phyloP scores from a whole-genome alignment of 2,113 vertebrate genomes.

The Halcyon malimbica region DNA sequence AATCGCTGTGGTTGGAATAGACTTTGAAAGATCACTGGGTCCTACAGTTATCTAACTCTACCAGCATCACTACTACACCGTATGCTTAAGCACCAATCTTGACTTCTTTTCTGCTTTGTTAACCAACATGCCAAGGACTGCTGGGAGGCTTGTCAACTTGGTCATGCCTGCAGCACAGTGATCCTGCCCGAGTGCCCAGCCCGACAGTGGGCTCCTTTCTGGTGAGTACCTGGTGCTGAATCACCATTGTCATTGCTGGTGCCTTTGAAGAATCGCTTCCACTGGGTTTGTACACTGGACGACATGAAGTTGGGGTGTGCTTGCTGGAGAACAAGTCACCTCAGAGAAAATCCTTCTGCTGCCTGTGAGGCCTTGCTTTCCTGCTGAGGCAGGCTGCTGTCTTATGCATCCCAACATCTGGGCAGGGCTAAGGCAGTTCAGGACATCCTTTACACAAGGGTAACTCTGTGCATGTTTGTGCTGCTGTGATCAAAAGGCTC shows the following conservation, averaged over 20 bases:
- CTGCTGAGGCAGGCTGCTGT: background rate
- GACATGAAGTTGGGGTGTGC: accelerated
- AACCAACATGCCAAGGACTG: accelerated
- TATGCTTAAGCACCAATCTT: background rate
- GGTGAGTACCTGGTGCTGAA: background rate
- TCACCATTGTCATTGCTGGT: background rate
- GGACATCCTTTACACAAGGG: background rate
- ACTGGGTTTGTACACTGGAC: background rate
- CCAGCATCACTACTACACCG: no score
- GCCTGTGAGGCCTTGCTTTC: background rate
- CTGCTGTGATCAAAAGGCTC: slow-evolving; percentile 12
- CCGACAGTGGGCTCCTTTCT: background rate
- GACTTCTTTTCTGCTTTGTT: background rate
- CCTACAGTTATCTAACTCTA: no score
- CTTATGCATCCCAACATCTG: background rate
- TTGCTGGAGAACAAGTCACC: background rate
- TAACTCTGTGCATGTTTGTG: background rate
- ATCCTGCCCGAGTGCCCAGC: accelerated
- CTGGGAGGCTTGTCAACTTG: background rate
- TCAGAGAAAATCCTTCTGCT: background rate
- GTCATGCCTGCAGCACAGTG: background rate
- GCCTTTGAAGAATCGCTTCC: background rate
- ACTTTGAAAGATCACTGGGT: no score
- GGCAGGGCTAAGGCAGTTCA: background rate
- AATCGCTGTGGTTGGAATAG: no score